A percentile compares a stretch with the other conserved stretches of the same genome.
phyloP scores from a whole-genome alignment of 2,888 invertebrate species.

The Drosophila peninsularis region DNA sequence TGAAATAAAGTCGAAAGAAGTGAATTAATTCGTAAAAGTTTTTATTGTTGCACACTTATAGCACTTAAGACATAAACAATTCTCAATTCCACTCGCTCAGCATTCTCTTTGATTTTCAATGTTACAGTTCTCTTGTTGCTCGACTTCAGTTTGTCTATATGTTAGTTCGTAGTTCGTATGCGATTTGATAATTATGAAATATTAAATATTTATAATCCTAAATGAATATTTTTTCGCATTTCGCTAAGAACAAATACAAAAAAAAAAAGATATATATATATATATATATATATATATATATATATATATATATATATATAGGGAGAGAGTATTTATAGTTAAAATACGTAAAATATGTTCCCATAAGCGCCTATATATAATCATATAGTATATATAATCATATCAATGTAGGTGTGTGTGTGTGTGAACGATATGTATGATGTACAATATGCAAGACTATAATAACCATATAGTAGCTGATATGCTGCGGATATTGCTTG shows the following conservation, averaged over 20 bases:
- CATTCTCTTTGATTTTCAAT: slow-evolving; percentile 11
- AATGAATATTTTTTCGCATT: slow-evolving; percentile 41
- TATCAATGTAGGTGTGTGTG: slow-evolving; percentile 24
- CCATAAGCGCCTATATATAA: slow-evolving; percentile 29
- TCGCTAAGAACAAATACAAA: slow-evolving; percentile 45
- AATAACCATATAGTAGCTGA: slow-evolving; percentile 64
- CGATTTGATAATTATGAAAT: slow-evolving; percentile 49
- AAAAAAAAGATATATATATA: slow-evolving; percentile 21
- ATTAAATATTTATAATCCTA: slow-evolving; percentile 54
- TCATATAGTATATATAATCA: slow-evolving; percentile 31
- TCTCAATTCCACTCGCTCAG: slow-evolving; percentile 35
- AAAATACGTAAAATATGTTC: slow-evolving; percentile 44
- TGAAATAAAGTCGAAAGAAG: slow-evolving; percentile 35
- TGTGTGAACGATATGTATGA: slow-evolving; percentile 37
- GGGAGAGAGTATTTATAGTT: slow-evolving; percentile 25
- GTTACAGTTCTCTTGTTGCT: slow-evolving; percentile 34
- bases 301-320: background rate
- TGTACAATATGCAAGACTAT: slow-evolving; percentile 63
- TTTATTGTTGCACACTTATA: slow-evolving; percentile 76
- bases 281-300: too few species aligned
- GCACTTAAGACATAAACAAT: slow-evolving; percentile 75
- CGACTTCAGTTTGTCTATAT: slow-evolving; percentile 10
- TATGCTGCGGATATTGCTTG: slow-evolving; percentile 76
- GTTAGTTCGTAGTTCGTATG: slow-evolving; percentile 29
- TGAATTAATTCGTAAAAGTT: slow-evolving; percentile 66